Evolutionary conservation across 2,113 vertebrate species (phyloP).

Genomic region (Cyprinodon variegatus): DNA sequence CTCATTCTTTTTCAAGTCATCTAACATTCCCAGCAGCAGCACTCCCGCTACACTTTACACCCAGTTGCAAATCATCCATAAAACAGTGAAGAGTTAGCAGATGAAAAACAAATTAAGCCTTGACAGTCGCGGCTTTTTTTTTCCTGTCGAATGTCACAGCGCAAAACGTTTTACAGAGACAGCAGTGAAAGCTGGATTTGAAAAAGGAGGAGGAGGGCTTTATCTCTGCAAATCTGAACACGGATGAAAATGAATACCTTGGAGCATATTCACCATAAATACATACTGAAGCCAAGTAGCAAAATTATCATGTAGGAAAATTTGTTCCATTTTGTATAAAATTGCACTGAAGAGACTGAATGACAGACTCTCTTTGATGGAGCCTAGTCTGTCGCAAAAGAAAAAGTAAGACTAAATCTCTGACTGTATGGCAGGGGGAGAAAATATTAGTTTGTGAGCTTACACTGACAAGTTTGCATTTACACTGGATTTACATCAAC

Average conservation of each 20-base stretch:
- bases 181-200: neutral
- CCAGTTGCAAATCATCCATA: constrained; percentile 23
- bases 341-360: constrained; percentile 21
- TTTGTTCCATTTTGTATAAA: neutral
- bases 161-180: constrained; percentile 15
- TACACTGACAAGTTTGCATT: neutral
- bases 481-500: neutral
- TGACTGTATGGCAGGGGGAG: neutral
- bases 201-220: neutral
- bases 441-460: neutral
- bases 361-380: neutral
- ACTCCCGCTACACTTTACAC: constrained; percentile 37
- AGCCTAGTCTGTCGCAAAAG: neutral
- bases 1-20: constrained; percentile 1
- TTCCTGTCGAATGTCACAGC: constrained; percentile 29
- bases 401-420: neutral
- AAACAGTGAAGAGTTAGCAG: neutral
- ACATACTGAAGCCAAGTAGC: neutral
- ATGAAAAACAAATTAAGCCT: constrained; percentile 38
- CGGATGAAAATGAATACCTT: constrained; percentile 4
- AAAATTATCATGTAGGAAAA: constrained; percentile 5
- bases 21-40: constrained; percentile 41
- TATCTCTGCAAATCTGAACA: neutral
- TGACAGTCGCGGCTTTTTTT: constrained; percentile 23
- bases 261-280: neutral